Percentiles rank a stretch among this genome's conserved stretches.
Conservation (phyloP, 2,888 invertebrate genomes). For the Macaria notata region DNA sequence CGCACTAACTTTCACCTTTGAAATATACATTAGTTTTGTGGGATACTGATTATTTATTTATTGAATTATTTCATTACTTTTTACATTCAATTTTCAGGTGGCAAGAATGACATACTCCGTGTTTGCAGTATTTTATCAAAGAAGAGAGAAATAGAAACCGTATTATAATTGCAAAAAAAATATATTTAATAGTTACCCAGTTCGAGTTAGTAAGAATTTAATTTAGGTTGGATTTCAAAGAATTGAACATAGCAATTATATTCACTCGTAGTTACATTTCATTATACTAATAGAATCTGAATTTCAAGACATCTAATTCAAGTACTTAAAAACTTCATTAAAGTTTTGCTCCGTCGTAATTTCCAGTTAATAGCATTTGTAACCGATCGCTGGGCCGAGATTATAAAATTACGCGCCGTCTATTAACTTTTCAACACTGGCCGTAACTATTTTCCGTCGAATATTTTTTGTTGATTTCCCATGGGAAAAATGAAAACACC, state of each 20-base stretch:
- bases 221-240: too few species aligned
- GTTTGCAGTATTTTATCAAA: slow-evolving; percentile 72
- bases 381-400: background rate
- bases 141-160: slow-evolving; percentile 39
- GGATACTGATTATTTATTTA: too few species aligned
- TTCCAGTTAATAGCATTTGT: background rate
- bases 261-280: too few species aligned
- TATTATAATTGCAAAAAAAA: background rate
- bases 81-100: slow-evolving; percentile 66
- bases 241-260: too few species aligned
- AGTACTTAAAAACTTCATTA: too few species aligned
- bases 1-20: too few species aligned
- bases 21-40: too few species aligned
- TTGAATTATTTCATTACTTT: too few species aligned
- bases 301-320: background rate
- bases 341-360: too few species aligned
- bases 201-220: too few species aligned
- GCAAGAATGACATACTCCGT: slow-evolving; percentile 71
- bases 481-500: slow-evolving; percentile 10
- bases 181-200: too few species aligned
- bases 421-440: slow-evolving; percentile 3
- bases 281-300: background rate
- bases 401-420: background rate
- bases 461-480: slow-evolving; percentile 9
- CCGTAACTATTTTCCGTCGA: slow-evolving; percentile 1